Percentiles rank a stretch among this genome's conserved stretches.
Conservation (phyloP, 2,888 invertebrate species). For the Tetanocera ferruginea region DNA sequence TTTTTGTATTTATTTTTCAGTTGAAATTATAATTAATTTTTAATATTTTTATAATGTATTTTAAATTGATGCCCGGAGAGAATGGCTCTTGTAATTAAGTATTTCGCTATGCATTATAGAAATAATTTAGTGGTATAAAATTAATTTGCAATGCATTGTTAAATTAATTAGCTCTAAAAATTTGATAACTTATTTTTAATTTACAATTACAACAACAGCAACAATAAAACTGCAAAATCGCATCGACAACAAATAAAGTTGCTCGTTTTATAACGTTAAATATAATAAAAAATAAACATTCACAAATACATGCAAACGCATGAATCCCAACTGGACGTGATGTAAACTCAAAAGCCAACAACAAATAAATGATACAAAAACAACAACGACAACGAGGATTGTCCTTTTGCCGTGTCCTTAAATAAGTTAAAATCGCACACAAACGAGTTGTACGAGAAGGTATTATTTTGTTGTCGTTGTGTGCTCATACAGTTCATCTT, state of each 20-base stretch:
- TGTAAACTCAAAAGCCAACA: not conserved
- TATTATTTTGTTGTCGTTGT: not conserved
- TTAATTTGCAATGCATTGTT: too few relatives aligned
- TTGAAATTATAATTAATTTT: too few relatives aligned
- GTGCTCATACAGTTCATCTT: constrained; percentile 41
- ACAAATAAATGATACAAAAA: not conserved
- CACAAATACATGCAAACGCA: not conserved
- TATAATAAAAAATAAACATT: not conserved
- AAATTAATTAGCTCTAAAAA: too few relatives aligned
- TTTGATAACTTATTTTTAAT: too few relatives aligned
- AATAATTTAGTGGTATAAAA: too few relatives aligned
- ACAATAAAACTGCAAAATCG: not conserved
- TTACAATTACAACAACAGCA: too few relatives aligned
- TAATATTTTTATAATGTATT: too few relatives aligned
- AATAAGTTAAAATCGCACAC: constrained; percentile 8
- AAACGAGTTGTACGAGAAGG: not conserved
- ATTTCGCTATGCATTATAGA: too few relatives aligned
- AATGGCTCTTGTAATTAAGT: too few relatives aligned
- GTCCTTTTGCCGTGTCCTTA: constrained; percentile 8
- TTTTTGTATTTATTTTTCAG: too few relatives aligned
- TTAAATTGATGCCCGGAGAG: too few relatives aligned
- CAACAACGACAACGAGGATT: not conserved
- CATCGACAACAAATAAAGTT: not conserved
- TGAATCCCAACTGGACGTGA: not conserved
- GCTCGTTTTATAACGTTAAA: not conserved